Evolutionary conservation across 2,113 vertebrate genomes (phyloP).

Genomic region (Pardalotus punctatus): DNA sequence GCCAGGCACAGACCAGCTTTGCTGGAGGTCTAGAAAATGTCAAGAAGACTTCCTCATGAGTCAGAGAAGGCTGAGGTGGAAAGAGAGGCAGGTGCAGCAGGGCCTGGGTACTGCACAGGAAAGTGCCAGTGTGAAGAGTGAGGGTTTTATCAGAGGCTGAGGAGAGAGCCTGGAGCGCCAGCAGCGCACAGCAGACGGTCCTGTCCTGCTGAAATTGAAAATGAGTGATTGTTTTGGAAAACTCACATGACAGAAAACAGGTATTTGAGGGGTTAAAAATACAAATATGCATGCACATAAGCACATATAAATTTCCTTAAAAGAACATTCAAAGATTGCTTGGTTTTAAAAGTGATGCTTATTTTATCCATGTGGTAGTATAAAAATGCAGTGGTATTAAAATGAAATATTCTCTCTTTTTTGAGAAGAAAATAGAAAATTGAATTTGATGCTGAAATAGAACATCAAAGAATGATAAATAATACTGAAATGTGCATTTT

Average conservation of each 20-base stretch:
- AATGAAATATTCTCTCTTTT: neutral
- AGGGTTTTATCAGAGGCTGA: neutral
- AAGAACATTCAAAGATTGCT: neutral
- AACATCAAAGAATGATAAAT: neutral
- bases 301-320: neutral
- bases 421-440: neutral
- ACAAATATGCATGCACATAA: neutral
- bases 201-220: neutral
- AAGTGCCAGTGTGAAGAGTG: rapidly evolving
- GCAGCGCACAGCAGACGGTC: neutral
- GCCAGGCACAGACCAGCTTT: neutral
- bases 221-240: neutral
- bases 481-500: neutral
- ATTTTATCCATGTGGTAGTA: neutral
- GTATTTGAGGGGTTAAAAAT: neutral
- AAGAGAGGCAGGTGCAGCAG: neutral
- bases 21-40: neutral
- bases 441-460: neutral
- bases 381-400: neutral
- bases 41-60: neutral
- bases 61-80: neutral
- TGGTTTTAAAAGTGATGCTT: neutral
- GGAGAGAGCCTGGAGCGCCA: neutral
- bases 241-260: neutral
- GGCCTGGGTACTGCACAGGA: neutral